Percentiles rank a stretch among this genome's conserved stretches.
phyloP scores from a whole-genome alignment of 2,888 invertebrate species.

The Dione juno region DNA sequence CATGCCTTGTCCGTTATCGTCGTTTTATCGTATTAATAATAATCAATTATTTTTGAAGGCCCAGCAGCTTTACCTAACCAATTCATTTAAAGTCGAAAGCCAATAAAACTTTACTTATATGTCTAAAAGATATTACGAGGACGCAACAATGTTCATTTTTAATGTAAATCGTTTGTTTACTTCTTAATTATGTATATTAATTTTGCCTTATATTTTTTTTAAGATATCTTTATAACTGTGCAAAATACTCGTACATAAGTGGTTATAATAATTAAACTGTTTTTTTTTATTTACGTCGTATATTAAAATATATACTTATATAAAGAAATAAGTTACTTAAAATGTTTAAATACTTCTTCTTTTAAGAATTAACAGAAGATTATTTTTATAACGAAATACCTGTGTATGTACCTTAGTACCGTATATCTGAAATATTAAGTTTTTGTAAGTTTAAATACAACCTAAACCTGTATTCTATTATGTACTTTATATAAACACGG shows the following conservation, averaged over 20 bases:
- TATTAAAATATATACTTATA: neutral
- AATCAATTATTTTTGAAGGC: constrained; percentile 31
- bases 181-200: constrained; percentile 16
- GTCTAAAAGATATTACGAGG: constrained; percentile 4
- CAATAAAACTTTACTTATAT: constrained; percentile 17
- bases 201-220: neutral
- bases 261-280: neutral
- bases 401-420: too few relatives aligned
- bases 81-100: neutral
- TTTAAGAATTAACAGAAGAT: too few relatives aligned
- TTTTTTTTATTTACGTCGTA: neutral
- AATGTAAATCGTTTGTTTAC: constrained; percentile 10
- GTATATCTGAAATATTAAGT: too few relatives aligned
- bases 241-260: neutral
- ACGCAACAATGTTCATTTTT: constrained; percentile 2
- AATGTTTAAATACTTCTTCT: neutral
- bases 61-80: neutral
- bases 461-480: neutral
- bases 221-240: neutral
- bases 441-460: neutral
- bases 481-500: neutral
- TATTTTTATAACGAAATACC: too few relatives aligned
- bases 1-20: constrained; percentile 30
- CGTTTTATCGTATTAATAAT: constrained; percentile 37
- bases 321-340: neutral